These are phyloP conservation scores for Drosophila colorata DNA, from an alignment of 2,888 invertebrate genomes.

Conservation along the genomic window DNA sequence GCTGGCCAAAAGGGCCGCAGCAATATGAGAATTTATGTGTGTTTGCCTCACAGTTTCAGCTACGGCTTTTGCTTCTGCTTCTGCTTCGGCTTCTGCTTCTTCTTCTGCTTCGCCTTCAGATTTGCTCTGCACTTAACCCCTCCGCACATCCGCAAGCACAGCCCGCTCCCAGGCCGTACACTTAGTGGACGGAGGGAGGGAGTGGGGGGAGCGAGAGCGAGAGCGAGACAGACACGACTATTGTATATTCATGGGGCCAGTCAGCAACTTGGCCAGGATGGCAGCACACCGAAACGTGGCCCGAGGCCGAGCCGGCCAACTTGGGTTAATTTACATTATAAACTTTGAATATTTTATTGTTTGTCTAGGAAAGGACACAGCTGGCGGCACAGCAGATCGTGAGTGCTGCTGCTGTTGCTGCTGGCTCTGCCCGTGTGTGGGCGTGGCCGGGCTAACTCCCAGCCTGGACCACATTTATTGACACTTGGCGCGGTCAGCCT, in stretches of 20 bases:
- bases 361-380: constrained; percentile 72
- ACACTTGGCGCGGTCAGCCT: constrained; percentile 37
- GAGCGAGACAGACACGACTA: constrained; percentile 31
- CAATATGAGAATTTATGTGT: constrained; percentile 61
- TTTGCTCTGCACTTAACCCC: constrained; percentile 20
- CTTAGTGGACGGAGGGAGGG: not conserved
- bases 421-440: not conserved
- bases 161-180: no score
- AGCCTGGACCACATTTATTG: constrained; percentile 55
- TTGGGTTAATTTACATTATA: constrained; percentile 81
- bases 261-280: constrained; percentile 28
- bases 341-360: constrained; percentile 80
- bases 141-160: constrained; percentile 9
- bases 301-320: constrained; percentile 60
- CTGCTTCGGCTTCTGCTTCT: no score
- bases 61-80: no score
- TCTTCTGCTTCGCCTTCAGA: constrained; percentile 27
- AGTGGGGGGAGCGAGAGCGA: no score
- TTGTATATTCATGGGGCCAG: constrained; percentile 73
- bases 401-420: constrained; percentile 10
- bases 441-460: constrained; percentile 21
- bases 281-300: constrained; percentile 59
- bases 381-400: constrained; percentile 45
- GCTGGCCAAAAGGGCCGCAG: constrained; percentile 32
- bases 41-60: constrained; percentile 44